A percentile compares a stretch with the other conserved stretches of the same genome.
Conservation (phyloP, 2,113 vertebrate species). For the Burhinus bistriatus region DNA sequence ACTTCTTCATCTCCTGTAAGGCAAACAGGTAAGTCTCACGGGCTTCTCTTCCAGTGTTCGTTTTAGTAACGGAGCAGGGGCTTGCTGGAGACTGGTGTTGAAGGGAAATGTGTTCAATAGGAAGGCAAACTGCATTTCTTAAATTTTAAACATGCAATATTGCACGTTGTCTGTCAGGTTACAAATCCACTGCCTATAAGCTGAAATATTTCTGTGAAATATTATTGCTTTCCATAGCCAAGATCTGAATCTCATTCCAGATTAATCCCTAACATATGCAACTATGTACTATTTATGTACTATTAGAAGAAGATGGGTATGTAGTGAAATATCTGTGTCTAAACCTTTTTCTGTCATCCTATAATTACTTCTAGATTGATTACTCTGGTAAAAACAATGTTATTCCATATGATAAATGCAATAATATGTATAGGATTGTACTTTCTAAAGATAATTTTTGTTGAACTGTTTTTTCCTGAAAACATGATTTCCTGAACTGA, state of each 20-base stretch:
- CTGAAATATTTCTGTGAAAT: not conserved
- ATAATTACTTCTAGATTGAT: not conserved
- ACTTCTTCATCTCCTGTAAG: not conserved
- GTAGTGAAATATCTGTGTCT: not conserved
- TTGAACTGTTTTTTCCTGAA: not conserved
- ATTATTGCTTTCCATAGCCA: not conserved
- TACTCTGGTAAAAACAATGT: not conserved
- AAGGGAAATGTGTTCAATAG: not conserved
- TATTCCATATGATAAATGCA: not conserved
- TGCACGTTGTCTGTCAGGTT: not conserved
- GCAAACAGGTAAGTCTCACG: slow-evolving; percentile 17
- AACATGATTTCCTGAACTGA: not conserved
- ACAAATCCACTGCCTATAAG: not conserved
- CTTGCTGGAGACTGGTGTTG: rapidly evolving
- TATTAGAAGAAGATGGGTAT: not conserved
- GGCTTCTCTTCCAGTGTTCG: not conserved
- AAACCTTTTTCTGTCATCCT: not conserved
- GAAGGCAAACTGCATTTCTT: not conserved
- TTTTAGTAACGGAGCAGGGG: not conserved
- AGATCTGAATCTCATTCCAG: not conserved
- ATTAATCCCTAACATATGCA: not conserved
- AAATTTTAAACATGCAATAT: not conserved
- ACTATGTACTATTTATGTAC: not conserved
- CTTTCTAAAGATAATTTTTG: not conserved
- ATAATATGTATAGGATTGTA: not conserved